Evolutionary conservation across 2,113 vertebrate genomes (phyloP), one percentile per base, ranked within the genome.

Genomic region (Hyperopisus bebe): DNA sequence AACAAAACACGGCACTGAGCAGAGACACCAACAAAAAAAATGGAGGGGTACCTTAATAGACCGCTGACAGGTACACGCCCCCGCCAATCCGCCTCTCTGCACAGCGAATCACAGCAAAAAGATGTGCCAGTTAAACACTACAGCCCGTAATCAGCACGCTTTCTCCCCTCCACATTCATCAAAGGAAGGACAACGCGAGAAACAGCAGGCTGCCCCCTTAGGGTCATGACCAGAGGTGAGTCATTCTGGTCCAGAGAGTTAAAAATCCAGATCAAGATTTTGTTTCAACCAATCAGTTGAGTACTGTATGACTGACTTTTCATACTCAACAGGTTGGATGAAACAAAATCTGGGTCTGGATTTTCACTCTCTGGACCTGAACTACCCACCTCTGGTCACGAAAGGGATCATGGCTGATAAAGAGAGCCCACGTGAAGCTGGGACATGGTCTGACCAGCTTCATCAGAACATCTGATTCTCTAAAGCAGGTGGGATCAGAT

Each of bases 21-120:
- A 48, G 62, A 88, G 31, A 58, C 15, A 2, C 19, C 10, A 7
- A 66, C 87, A n/a, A n/a, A 31, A 62, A 27, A 62, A 46, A 48
- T 9, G 44, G n/a, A 53, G 42, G 35, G 84, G 42, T 92, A 91
- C 90, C 92, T 92, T 90, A 90, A 87, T 90, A 91, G 74, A 89
- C 47, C 88, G 91, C 55, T 80, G 89, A 90, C 88, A 92, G 88
- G 91, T 89, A 92, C 90, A 90, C 51, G 35, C 39, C 87, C 88
- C 55, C 84, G 62, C 53, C 62, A 50, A 48, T 53, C 55, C 21
- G 51, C 44, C 89, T 90, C 58, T 90, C 92, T 92, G 80, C 88
- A 89, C 90, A 90, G 90, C 89, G 27, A 91, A 90, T 89, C 48
- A 89, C 35, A 90, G 90, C 66, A 77, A 90, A 90, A 90, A 47